phyloP scores from a whole-genome alignment of 2,113 vertebrate species.

The Jaculus jaculus region DNA sequence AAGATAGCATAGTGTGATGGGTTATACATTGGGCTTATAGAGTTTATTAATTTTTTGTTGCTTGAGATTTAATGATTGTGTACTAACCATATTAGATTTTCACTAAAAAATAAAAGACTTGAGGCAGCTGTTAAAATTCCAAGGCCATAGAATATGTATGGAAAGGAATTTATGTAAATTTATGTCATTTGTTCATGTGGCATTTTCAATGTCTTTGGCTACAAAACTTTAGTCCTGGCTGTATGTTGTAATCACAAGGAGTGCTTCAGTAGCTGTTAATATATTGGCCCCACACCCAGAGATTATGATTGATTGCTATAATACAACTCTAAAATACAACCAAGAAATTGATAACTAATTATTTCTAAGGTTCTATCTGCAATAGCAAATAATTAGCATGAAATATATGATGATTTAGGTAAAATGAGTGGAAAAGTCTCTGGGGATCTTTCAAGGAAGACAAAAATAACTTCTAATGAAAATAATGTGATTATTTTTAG shows the following conservation, averaged over 20 bases:
- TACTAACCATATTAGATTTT: not conserved
- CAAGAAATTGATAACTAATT: not conserved
- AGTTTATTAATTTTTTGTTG: not conserved
- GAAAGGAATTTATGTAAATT: not conserved
- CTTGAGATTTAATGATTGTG: not conserved
- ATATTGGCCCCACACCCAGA: not conserved
- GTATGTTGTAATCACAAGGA: not conserved
- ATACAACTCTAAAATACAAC: not conserved
- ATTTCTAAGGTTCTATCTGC: not conserved
- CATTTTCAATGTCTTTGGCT: not conserved
- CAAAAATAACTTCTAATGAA: not conserved
- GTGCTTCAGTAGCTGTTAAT: not conserved
- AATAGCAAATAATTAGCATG: not conserved
- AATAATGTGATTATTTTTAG: not conserved
- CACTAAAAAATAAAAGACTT: slow-evolving; percentile 16
- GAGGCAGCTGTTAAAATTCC: not conserved
- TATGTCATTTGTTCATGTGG: not conserved
- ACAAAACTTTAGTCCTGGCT: not conserved
- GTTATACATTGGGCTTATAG: not conserved
- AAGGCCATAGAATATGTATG: not conserved
- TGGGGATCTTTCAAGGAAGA: not conserved
- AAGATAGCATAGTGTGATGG: not conserved
- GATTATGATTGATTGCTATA: not conserved
- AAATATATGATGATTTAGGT: not conserved
- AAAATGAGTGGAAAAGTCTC: not conserved